Base-by-base conservation (phyloP, 2,113 vertebrate species). In the Dryoscopus gambensis region DNA sequence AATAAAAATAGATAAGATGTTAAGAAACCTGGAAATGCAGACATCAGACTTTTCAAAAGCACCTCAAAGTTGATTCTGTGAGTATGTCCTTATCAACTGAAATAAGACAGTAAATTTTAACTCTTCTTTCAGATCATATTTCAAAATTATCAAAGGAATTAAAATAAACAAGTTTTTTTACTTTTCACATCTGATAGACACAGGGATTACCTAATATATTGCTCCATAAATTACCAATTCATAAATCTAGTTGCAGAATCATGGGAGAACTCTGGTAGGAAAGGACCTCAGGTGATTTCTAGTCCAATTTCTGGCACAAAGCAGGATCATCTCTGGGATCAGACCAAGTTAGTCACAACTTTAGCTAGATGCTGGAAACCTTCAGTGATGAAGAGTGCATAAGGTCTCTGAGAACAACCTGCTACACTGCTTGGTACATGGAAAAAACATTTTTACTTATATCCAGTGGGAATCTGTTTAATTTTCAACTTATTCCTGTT, bases 361-460 rank as follows among this genome's bases (percentile, higher is more conserved):
- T 85, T 70, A 31, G 10, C 15, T 63, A 31, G 39, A 24, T 55
- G 13, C 4, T 83, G 62, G 67, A 89, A 85, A 64, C 10, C 10
- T 59, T 30, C 23, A 19, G n/a, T 46, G 52, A 31, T 13, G 16
- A 22, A 42, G 19, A 52, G 16, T 15, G 13, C 6, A 47, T 3
- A 59, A 1, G 2, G 4, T 79, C 24, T 90, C 55, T 78, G n/a
- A 28, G n/a, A 5, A 30, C 15, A 65, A 14, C 6, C 10, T 67
- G 7, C 42, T 65, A n/a, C 5, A 19, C 7, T 57, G 4, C 9
- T 13, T 40, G 27, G 24, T 24, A 42, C 30, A n/a, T 0, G 1
- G 53, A 86, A 39, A 83, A 46, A 68, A 10, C 2, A 5, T n/a
- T 75, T 85, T 59, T 31, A 33, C 7, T 75, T 67, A 5, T 53